Evolutionary conservation across 1,140 invertebrate genomes (phyloP), one percentile per base, ranked within the genome.

Genomic region (Plectrocnemia conspersa): DNA sequence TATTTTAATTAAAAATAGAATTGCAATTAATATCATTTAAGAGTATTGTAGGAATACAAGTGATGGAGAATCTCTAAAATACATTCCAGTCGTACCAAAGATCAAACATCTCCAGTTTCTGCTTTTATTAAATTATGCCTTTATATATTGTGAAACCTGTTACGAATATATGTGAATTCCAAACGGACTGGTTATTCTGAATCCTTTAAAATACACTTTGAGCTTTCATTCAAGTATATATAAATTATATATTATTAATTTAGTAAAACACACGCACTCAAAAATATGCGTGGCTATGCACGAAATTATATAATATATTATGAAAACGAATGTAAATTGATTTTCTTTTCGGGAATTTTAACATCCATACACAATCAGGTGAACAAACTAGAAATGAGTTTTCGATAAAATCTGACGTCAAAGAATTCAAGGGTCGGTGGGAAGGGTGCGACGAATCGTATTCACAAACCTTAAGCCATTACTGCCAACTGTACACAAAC

Each of bases 341-440:
- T 40, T 40, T 40, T 15, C 16, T 40, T 40, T 40, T 36, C 16
- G 4, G 5, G 16, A 5, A 13, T 36, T 40, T 40, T 40, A 2
- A 15, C 21, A 40, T 15, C 10, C 36, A 16, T 40, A 15, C 21
- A 13, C 9, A 40, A 47, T 29, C 19, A 29, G 23, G 10, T 18
- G 19, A 48, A 32, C 16, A 21, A 50, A 50, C 16, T 50, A 50
- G 35, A 50, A 50, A 50, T 50, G 35, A 50, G 47, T 50, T 38
- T 50, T 50, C 47, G 47, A 50, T 50, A 50, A 50, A 50, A 50
- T 50, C 33, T 50, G 47, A 50, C 47, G 47, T 50, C 33, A 50
- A 50, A 50, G 47, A 50, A 48, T 50, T 32, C 32, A 10, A 11
- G 22, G 22, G 33, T 24, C 47, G 35, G 33, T 22, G 24, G 47